A percentile compares a stretch with the other conserved stretches of the same genome.
Conservation (phyloP, 2,113 vertebrate species). For the Carlito syrichta region DNA sequence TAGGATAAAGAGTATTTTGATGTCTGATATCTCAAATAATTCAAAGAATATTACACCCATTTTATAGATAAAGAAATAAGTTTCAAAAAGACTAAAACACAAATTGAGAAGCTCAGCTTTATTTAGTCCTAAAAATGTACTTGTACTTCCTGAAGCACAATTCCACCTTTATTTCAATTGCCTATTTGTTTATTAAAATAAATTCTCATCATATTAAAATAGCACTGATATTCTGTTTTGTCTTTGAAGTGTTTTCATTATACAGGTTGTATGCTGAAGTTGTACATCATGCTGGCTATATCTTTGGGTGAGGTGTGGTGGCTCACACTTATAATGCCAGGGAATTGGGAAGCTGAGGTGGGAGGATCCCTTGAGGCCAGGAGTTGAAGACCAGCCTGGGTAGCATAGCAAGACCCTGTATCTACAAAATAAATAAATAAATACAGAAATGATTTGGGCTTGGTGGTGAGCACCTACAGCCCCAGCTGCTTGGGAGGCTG, state of each 20-base stretch:
- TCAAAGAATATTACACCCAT: background rate
- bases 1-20: background rate
- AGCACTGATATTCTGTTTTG: background rate
- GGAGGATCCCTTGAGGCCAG: no score
- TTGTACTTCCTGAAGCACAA: background rate
- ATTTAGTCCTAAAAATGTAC: background rate
- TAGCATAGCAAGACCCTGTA: no score
- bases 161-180: background rate
- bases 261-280: background rate
- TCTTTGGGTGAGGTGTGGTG: no score
- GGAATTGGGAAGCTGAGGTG: no score
- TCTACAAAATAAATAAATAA: no score
- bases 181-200: background rate
- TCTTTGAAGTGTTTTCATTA: background rate
- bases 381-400: no score
- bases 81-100: background rate
- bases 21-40: background rate
- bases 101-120: background rate
- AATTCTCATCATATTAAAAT: background rate
- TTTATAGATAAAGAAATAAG: background rate
- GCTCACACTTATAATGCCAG: no score
- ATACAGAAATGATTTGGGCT: no score
- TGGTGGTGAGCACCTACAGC: no score
- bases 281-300: background rate
- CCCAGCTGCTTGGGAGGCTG: no score